Percentiles rank a stretch among this genome's conserved stretches.
phyloP scores from a whole-genome alignment of 2,888 invertebrate genomes.

The Xestia ashworthii region DNA sequence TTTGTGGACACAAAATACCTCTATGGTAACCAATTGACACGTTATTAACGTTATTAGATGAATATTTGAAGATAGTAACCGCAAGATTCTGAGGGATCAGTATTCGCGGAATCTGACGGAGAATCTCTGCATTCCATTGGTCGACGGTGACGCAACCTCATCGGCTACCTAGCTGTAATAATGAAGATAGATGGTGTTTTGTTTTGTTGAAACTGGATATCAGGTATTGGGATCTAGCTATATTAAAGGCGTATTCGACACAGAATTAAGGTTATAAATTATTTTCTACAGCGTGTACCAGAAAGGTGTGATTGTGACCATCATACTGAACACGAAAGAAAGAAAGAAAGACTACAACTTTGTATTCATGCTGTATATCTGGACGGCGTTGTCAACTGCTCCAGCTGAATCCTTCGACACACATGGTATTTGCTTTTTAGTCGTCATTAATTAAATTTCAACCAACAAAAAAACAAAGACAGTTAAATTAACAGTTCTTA shows the following conservation, averaged over 20 bases:
- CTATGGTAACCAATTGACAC: constrained; percentile 22
- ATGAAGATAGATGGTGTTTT: background rate
- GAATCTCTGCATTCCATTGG: constrained; percentile 69
- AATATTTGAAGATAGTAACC: constrained; percentile 65
- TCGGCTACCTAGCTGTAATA: constrained; percentile 27
- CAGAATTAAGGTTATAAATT: background rate
- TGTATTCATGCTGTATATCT: background rate
- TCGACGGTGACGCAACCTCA: constrained; percentile 34
- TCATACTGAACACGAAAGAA: background rate
- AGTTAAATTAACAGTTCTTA: background rate
- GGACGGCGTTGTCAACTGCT: background rate
- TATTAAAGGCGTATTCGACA: background rate
- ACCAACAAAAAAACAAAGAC: background rate
- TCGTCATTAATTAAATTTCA: background rate
- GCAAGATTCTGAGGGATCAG: constrained; percentile 57
- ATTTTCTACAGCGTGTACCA: background rate
- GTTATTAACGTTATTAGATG: constrained; percentile 38
- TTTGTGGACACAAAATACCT: constrained; percentile 1
- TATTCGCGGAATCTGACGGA: constrained; percentile 58
- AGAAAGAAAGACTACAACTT: background rate
- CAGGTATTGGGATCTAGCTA: background rate
- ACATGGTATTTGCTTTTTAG: background rate
- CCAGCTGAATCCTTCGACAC: background rate
- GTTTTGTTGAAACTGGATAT: background rate
- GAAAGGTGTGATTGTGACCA: background rate